These are phyloP conservation scores for Nomada ferruginata DNA, from an alignment of 2,888 invertebrate genomes.

Conservation along the genomic window DNA sequence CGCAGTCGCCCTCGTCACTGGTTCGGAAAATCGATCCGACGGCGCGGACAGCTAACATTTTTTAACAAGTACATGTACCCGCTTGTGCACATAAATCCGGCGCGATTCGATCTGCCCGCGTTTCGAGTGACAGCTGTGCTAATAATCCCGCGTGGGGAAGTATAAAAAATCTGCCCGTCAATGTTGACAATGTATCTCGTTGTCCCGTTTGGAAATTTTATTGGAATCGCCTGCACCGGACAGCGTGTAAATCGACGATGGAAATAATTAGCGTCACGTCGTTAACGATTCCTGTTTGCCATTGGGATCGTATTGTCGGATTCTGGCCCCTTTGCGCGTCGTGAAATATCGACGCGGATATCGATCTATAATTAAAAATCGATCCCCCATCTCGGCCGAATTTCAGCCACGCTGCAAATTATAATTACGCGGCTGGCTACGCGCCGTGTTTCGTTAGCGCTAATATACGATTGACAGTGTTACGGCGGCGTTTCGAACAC, in stretches of 20 bases:
- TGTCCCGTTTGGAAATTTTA: background rate
- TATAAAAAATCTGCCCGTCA: background rate
- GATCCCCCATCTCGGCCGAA: slow-evolving; percentile 5
- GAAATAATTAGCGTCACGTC: background rate
- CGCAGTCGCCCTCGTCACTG: slow-evolving; percentile 52
- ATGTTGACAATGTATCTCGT: background rate
- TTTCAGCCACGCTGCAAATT: slow-evolving; percentile 19
- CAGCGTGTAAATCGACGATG: background rate
- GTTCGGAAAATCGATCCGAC: slow-evolving; percentile 49
- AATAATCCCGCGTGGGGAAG: slow-evolving; percentile 1
- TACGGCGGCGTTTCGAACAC: background rate
- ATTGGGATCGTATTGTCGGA: background rate
- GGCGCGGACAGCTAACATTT: slow-evolving; percentile 13
- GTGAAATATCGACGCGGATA: background rate
- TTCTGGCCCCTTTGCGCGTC: background rate
- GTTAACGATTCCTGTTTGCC: slow-evolving; percentile 2
- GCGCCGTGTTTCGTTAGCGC: slow-evolving; percentile 31
- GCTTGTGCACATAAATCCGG: background rate
- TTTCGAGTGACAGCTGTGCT: background rate
- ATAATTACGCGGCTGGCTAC: slow-evolving; percentile 12
- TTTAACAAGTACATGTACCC: slow-evolving; percentile 16
- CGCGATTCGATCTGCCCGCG: background rate
- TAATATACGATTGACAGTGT: slow-evolving; percentile 14
- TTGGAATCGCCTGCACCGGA: background rate
- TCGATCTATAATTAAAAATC: slow-evolving; percentile 28